Evolutionary conservation across 2,888 invertebrate species (phyloP).

Genomic region (Limnephilus marmoratus): DNA sequence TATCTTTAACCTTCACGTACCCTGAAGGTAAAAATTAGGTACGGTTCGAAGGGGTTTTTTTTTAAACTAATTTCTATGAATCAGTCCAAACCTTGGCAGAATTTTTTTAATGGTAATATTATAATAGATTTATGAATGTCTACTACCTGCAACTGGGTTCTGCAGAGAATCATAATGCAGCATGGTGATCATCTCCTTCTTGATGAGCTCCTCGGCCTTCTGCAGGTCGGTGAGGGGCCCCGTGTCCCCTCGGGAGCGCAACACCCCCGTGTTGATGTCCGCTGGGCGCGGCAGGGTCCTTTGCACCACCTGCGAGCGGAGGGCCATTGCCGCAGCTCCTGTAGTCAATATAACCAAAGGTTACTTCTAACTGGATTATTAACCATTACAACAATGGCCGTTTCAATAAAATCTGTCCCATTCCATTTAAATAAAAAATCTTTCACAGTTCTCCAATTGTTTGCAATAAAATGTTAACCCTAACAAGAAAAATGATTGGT

Average conservation of each 20-base stretch:
- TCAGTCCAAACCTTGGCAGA: too few species aligned
- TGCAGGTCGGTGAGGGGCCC: constrained; percentile 91
- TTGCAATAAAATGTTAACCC: too few species aligned
- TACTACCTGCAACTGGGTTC: constrained; percentile 78
- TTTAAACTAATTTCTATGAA: too few species aligned
- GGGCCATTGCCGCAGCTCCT: constrained; percentile 83
- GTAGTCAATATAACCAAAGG: constrained; percentile 66
- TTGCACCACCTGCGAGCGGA: constrained; percentile 92
- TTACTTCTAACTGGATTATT: background rate
- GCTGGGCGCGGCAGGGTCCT: constrained; percentile 89
- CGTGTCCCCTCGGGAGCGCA: constrained; percentile 86
- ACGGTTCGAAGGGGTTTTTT: too few species aligned
- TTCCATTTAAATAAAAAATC: too few species aligned
- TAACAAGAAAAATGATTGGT: too few species aligned
- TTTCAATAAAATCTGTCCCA: too few species aligned
- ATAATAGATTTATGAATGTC: background rate
- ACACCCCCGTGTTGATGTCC: constrained; percentile 90
- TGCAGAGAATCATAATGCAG: constrained; percentile 92
- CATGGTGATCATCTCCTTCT: constrained; percentile 97
- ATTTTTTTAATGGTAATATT: too few species aligned
- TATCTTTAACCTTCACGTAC: too few species aligned
- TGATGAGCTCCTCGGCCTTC: constrained; percentile 96
- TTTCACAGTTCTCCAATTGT: too few species aligned
- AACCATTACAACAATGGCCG: background rate
- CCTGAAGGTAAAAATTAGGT: too few species aligned